Base-by-base conservation (phyloP, 2,888 invertebrate genomes). In the Drosophila glabriapex region DNA sequence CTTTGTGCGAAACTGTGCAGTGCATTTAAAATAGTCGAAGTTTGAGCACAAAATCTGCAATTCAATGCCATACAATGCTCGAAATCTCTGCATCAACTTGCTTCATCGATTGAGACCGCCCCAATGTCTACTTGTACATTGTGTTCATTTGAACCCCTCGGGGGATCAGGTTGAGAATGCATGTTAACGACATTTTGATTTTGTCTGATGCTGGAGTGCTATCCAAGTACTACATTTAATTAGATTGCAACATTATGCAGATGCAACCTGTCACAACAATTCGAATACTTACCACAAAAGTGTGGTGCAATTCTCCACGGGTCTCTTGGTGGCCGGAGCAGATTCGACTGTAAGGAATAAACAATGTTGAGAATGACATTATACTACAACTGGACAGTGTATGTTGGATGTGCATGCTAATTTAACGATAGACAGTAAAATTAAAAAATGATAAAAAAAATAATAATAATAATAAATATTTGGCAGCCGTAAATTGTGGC, bases 401-500 rank as follows among this genome's bases (percentile, higher is more conserved):
- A 14, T 4, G 16, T 35, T n/a, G 19, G 33, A 53, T 25, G 55
- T 60, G 67, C 35, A 39, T 62, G 78, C 77, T 65, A 76, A 76
- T 80, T 78, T 76, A 78, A 76, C 59, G 63, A 72, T 65, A 77
- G 60, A 19, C 61, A 61, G 46, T 68, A 61, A 69, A 74, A 77
- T 67, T 59, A 41, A 41, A 63, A 77, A 72, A 76, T 78, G 66
- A 76, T 76, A 72, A 61, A 52, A 43, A 39, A 52, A 59, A n/a
- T n/a, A 54, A 49, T 35, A 66, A 64, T 54, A 46, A 60, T 52
- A 61, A 69, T 72, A 76, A 84, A 87, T 46, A 46, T 25, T 87
- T 78, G 59, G 68, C 74, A 71, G 85, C 80, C 77, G 85, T 88
- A 90, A 86, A 85, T 85, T 90, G 89, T 83, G 85, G 85, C 76